Conservation (phyloP, 2,797 vertebrate species). For the Dryobates pubescens region DNA sequence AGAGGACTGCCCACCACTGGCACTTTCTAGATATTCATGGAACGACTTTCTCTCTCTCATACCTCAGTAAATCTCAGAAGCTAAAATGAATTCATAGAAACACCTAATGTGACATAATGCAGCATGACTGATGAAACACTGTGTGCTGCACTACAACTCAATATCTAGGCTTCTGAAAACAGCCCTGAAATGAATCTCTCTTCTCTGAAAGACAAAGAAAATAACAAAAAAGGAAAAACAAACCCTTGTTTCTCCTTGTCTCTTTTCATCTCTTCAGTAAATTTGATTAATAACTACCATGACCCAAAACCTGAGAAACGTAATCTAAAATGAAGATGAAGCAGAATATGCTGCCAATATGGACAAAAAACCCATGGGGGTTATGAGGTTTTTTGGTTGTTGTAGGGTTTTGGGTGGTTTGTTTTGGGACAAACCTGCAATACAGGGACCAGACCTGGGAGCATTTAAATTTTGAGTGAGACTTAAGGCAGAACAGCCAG, state of each 20-base stretch:
- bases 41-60: conserved; percentile 65
- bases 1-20: not conserved
- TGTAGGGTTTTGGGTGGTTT: not conserved
- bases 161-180: conserved; percentile 63
- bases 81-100: conserved; percentile 70
- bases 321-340: conserved; percentile 42
- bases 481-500: not conserved
- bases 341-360: not conserved
- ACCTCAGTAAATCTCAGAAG: conserved; percentile 66
- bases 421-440: not conserved
- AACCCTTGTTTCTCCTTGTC: conserved; percentile 17
- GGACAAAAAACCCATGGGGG: rapidly evolving
- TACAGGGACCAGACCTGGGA: not conserved
- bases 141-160: conserved; percentile 44
- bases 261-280: conserved; percentile 30
- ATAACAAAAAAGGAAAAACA: not conserved
- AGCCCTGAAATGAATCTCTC: conserved; percentile 61
- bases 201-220: conserved; percentile 33
- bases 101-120: conserved; percentile 69
- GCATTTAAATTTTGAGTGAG: not conserved
- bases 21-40: conserved; percentile 44
- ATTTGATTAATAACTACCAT: conserved; percentile 31
- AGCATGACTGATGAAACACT: conserved; percentile 74
- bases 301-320: conserved; percentile 7
- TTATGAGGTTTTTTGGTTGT: not conserved